Base-by-base conservation (phyloP, 1,140 invertebrate genomes). In the Bombus soroeensis region DNA sequence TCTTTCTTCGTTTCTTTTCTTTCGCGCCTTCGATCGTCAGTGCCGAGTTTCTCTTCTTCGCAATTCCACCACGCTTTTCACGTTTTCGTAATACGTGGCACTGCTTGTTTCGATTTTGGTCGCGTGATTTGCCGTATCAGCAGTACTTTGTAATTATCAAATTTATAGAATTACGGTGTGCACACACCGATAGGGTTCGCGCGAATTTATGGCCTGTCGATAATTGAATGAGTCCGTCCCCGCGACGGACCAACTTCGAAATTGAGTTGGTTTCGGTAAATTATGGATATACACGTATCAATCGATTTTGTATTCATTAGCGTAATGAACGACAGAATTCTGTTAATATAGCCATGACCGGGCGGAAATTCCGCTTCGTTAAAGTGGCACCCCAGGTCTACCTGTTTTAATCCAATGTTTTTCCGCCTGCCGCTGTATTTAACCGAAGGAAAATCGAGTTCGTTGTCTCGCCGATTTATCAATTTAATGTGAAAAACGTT, bases 181-280 rank as follows among this genome's bases (percentile, higher is more conserved):
- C 37, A 53, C 41, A 66, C 18, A 62, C 37, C 8, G 53, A 74
- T n/a, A 34, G 41, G 28, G 34, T 43, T 18, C 15, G 18, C 59
- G n/a, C 59, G 41, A 77, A 74, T 83, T 83, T 83, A 83, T 53
- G 34, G 73, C 13, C 59, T 53, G 74, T 57, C 43, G 81, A 77
- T 83, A 83, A 83, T 83, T 70, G 81, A 83, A 83, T 83, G 81
- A 68, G 34, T 34, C 39, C 43, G 64, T 66, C 34, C n/a, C 37
- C 43, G 37, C 34, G 43, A 53, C 43, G 43, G n/a, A n/a, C 59
- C 41, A 37, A 77, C 41, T 76, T 83, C 25, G 62, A 76, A 83
- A 83, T 83, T 64, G 73, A 83, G 81, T 77, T 83, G 73, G 41
- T 83, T 41, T 77, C 73, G 34, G 81, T 83, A 77, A 70, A 83